These are phyloP conservation scores for Yponomeuta cagnagella DNA, from an alignment of 2,888 invertebrate genomes.

Conservation along the genomic window DNA sequence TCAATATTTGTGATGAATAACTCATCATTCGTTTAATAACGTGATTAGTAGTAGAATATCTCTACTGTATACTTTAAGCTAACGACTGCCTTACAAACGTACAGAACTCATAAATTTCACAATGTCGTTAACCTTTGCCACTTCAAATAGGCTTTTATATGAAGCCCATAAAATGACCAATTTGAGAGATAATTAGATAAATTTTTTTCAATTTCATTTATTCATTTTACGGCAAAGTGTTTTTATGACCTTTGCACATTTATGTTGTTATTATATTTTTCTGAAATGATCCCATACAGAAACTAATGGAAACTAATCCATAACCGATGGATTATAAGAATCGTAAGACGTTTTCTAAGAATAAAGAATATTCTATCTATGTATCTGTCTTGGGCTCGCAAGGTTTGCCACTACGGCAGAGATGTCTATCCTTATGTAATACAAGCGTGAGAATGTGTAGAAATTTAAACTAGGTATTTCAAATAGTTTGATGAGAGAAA, in stretches of 20 bases:
- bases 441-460: too few relatives aligned
- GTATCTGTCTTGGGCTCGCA: too few relatives aligned
- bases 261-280: background rate
- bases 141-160: background rate
- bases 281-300: too few relatives aligned
- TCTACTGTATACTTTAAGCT: background rate
- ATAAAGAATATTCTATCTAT: too few relatives aligned
- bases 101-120: background rate
- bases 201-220: background rate
- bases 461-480: too few relatives aligned
- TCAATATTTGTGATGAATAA: background rate
- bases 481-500: too few relatives aligned
- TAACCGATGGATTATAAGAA: too few relatives aligned
- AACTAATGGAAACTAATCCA: too few relatives aligned
- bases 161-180: constrained; percentile 1
- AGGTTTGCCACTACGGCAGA: too few relatives aligned
- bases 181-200: background rate
- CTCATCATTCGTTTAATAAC: background rate
- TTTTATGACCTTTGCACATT: background rate
- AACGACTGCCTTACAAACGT: background rate
- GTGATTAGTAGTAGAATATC: background rate
- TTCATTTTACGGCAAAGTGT: background rate
- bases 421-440: too few relatives aligned
- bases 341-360: too few relatives aligned
- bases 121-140: background rate